phyloP scores from a whole-genome alignment of 2,888 invertebrate species.

The Operophtera brumata region DNA sequence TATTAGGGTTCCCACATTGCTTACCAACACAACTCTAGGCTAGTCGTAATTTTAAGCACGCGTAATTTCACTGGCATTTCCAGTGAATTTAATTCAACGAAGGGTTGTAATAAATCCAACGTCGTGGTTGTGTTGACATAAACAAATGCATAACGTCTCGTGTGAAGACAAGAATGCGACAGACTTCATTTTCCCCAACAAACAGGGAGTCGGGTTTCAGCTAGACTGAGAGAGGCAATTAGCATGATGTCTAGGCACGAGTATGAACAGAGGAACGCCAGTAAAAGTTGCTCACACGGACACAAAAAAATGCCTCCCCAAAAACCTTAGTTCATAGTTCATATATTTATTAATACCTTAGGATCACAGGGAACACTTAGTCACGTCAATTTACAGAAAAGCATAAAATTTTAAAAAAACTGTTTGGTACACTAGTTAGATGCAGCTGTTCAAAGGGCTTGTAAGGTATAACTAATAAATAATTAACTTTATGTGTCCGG shows the following conservation, averaged over 20 bases:
- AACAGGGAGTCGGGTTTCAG: conserved; percentile 23
- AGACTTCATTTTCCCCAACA: conserved; percentile 43
- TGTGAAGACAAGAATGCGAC: conserved; percentile 41
- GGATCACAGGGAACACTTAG: too few species aligned
- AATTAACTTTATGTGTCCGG: too few species aligned
- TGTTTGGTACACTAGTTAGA: too few species aligned
- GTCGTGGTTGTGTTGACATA: conserved; percentile 42
- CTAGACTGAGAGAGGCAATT: not conserved
- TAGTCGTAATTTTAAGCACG: not conserved
- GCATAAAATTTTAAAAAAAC: too few species aligned
- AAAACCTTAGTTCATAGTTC: too few species aligned
- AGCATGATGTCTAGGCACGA: not conserved
- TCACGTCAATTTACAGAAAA: too few species aligned
- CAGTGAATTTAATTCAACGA: conserved; percentile 7
- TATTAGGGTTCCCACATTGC: too few species aligned
- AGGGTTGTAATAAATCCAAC: conserved; percentile 35
- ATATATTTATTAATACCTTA: too few species aligned
- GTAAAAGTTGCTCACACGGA: not conserved
- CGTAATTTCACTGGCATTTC: not conserved
- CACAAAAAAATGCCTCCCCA: too few species aligned
- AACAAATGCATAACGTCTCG: conserved; percentile 51
- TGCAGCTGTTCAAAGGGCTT: too few species aligned
- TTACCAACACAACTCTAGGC: too few species aligned
- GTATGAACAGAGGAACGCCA: not conserved
- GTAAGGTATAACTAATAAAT: too few species aligned